phyloP scores from a whole-genome alignment of 2,113 vertebrate species.

The Fulmarus glacialis region DNA sequence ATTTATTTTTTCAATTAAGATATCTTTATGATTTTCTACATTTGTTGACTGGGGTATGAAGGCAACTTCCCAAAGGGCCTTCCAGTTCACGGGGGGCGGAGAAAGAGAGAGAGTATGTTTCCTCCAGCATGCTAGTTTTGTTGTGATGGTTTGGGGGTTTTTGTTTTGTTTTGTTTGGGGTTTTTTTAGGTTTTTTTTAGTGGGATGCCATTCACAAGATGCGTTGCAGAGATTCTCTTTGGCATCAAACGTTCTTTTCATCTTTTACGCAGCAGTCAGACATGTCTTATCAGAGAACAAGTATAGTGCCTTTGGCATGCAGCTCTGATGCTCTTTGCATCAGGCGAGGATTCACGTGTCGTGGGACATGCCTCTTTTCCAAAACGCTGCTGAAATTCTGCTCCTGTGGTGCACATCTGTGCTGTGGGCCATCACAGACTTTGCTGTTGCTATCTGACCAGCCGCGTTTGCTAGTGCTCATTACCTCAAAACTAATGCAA shows the following conservation, averaged over 20 bases:
- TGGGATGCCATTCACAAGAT: neutral
- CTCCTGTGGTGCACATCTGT: neutral
- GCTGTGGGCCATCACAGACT: neutral
- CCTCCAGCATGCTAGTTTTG: neutral
- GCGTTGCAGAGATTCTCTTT: neutral
- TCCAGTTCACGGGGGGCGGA: neutral
- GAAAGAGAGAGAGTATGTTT: neutral
- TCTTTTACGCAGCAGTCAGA: neutral
- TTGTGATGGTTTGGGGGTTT: neutral
- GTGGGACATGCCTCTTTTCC: neutral
- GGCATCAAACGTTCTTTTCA: neutral
- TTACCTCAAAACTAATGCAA: neutral
- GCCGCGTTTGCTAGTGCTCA: neutral
- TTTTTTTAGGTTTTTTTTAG: neutral
- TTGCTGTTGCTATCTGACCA: neutral
- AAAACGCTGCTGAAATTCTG: neutral
- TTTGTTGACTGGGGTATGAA: constrained; percentile 14
- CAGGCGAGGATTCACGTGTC: neutral
- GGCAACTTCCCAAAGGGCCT: neutral
- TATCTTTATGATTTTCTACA: constrained; percentile 28
- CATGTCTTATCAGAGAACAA: neutral
- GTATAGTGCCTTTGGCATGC: neutral
- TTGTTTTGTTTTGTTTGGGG: neutral
- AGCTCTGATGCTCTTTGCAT: neutral
- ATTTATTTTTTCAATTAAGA: constrained; percentile 39